Percentiles rank a stretch among this genome's conserved stretches.
Evolutionary conservation across 2,888 invertebrate species (phyloP).

Genomic region (Disparrhopalites patrizii): DNA sequence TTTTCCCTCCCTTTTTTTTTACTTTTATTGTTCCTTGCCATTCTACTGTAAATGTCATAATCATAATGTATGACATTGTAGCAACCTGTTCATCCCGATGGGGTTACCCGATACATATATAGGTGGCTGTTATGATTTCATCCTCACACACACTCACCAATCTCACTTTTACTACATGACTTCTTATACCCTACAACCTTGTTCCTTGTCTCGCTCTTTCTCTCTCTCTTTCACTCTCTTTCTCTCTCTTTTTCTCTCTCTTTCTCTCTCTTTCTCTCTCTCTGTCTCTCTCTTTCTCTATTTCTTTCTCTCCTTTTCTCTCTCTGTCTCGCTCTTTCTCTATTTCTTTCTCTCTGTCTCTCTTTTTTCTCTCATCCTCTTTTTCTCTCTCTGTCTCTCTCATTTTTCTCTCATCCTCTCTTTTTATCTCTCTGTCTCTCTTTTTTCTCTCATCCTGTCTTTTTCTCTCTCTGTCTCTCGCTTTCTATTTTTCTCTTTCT

Average conservation of each 20-base stretch:
- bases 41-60: conserved; percentile 25
- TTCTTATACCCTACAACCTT: too few species aligned
- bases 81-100: conserved; percentile 40
- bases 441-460: too few species aligned
- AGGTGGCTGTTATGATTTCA: conserved; percentile 31
- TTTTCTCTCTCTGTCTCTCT: neutral
- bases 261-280: too few species aligned
- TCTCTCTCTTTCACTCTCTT: too few species aligned
- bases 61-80: conserved; percentile 26
- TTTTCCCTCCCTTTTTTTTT: conserved; percentile 1
- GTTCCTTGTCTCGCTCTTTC: too few species aligned
- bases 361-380: neutral
- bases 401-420: neutral
- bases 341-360: neutral
- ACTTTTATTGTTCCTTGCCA: conserved; percentile 18
- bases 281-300: conserved; percentile 19
- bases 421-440: too few species aligned
- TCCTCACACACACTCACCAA: too few species aligned
- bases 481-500: too few species aligned
- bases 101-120: conserved; percentile 23
- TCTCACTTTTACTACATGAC: too few species aligned
- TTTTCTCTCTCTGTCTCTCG: too few species aligned
- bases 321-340: conserved; percentile 18
- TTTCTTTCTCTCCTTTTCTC: conserved; percentile 16
- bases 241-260: too few species aligned